Base-by-base conservation (phyloP, 2,113 vertebrate genomes). In the Hyperopisus bebe region DNA sequence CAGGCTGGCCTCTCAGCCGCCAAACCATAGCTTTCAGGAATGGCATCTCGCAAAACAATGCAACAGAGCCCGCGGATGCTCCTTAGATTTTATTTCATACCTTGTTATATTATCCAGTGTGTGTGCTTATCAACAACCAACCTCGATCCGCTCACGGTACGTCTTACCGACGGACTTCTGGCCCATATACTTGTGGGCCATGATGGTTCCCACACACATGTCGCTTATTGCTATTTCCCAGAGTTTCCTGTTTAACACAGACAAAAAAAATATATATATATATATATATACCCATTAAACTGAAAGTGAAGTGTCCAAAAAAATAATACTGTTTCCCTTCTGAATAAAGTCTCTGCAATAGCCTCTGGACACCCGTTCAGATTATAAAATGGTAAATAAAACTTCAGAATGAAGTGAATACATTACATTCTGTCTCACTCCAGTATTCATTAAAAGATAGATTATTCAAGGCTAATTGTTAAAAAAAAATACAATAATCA, bases 71-170 rank as follows among this genome's bases (percentile, higher is more conserved):
- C 86, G 42, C 74, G 90, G 83, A 83, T 91, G 77, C 93, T 92
- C 27, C 89, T 92, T 90, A 93, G 92, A 92, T 92, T 96, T 96
- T 95, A 95, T 95, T 95, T 92, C 91, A 94, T 95, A 95, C 89
- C 88, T 92, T 92, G 90, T 92, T 91, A 66, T 39, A 95, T 94
- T 91, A 95, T 95, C 94, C 94, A 95, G 93, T 94, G 94, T 90
- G 93, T 95, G 95, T 96, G 95, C 96, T 96, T 95, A 93, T 95
- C 90, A 86, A 94, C 93, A 94, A 92, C 92, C 89, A 91, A 62
- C 44, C 90, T 90, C 90, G 88, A 89, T 90, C 89, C 86, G 91
- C 90, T 74, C 88, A 91, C 89, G 74, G 90, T 91, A 91, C 86
- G 89, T 80, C 24, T 44, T 46, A 50, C 89, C 42, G 88, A 90